Conservation (phyloP, 1,140 invertebrate genomes). For the Ceratina australensis region DNA sequence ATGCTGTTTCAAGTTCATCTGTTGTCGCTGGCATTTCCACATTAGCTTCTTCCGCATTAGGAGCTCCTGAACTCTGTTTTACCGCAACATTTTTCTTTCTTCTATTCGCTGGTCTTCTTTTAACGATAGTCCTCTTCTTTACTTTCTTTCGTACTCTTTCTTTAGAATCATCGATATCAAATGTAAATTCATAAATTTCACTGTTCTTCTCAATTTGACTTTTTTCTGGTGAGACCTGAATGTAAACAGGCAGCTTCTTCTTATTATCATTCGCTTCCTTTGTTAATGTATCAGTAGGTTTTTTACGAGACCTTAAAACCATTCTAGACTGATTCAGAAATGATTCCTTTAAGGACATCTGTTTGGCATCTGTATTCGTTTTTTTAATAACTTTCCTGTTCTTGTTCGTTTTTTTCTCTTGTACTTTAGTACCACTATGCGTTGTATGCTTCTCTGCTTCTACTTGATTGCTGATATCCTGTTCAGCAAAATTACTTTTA, state of each 20-base stretch:
- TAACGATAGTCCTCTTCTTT: not conserved
- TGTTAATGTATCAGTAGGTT: not conserved
- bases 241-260: constrained; percentile 50
- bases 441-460: not conserved
- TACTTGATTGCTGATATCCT: not conserved
- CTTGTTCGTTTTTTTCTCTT: not conserved
- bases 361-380: constrained; percentile 8
- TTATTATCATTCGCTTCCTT: not conserved
- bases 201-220: not conserved
- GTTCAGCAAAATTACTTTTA: not conserved
- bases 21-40: not conserved
- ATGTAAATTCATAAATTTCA: constrained; percentile 59
- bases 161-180: constrained; percentile 43
- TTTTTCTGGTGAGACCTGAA: constrained; percentile 19
- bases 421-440: not conserved
- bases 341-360: constrained; percentile 43
- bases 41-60: not conserved
- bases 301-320: constrained; percentile 25
- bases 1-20: not conserved
- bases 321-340: constrained; percentile 13
- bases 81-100: not conserved
- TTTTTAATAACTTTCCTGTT: constrained; percentile 8
- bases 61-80: constrained; percentile 6
- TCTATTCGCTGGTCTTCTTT: no score
- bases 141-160: constrained; percentile 45